A percentile compares a stretch with the other conserved stretches of the same genome.
Evolutionary conservation across 2,113 vertebrate species (phyloP).

Genomic region (Anguilla rostrata): DNA sequence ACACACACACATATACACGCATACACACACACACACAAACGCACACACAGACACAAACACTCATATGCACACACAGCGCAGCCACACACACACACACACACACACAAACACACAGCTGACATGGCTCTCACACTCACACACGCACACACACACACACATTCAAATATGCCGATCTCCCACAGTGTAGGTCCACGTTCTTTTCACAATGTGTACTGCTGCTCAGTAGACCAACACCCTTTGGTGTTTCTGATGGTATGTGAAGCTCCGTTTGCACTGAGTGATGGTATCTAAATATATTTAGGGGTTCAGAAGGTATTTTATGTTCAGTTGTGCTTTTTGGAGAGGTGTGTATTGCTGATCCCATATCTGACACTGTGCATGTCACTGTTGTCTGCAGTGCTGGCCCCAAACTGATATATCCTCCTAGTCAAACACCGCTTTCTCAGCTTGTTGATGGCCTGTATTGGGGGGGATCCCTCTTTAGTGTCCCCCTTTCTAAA

Average conservation of each 20-base stretch:
- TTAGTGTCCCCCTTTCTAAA: neutral
- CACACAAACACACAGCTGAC: too few species aligned
- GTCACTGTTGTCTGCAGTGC: too few species aligned
- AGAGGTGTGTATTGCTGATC: too few species aligned
- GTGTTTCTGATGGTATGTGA: neutral
- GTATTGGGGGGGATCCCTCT: neutral
- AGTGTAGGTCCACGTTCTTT: neutral
- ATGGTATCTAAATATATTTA: too few species aligned
- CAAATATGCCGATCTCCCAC: too few species aligned
- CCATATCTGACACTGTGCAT: too few species aligned
- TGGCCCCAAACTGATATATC: too few species aligned
- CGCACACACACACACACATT: neutral
- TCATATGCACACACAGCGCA: neutral
- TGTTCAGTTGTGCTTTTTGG: too few species aligned
- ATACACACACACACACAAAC: neutral
- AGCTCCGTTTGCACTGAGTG: neutral
- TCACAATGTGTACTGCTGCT: neutral
- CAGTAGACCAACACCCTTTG: neutral
- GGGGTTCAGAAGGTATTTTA: too few species aligned
- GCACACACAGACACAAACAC: neutral
- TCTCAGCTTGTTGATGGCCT: too few species aligned
- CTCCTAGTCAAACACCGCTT: too few species aligned
- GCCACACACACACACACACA: too few species aligned
- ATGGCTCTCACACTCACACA: neutral
- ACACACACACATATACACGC: constrained; percentile 15